Conservation (phyloP, 2,797 vertebrate species). For the Danio jaintianensis region DNA sequence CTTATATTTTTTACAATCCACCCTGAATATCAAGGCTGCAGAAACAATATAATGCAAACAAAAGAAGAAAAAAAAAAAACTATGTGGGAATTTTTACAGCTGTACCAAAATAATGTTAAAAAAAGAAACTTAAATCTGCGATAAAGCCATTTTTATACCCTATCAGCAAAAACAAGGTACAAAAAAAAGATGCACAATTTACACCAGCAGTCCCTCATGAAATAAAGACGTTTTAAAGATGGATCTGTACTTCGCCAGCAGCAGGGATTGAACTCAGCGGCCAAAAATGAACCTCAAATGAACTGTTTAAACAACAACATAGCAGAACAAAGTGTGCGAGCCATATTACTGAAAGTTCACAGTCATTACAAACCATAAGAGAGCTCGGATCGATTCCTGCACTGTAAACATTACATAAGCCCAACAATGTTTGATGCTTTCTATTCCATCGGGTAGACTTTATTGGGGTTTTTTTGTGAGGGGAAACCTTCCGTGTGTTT, state of each 20-base stretch:
- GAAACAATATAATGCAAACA: constrained; percentile 69
- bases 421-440: constrained; percentile 25
- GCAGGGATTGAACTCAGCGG: constrained; percentile 42
- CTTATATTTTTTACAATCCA: constrained; percentile 72
- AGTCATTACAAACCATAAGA: constrained; percentile 39
- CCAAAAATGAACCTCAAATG: constrained; percentile 40
- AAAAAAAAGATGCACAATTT: constrained; percentile 69
- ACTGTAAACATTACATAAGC: constrained; percentile 41
- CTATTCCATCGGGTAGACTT: constrained; percentile 12
- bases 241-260: constrained; percentile 58
- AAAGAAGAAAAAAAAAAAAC: constrained; percentile 57
- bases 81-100: constrained; percentile 69
- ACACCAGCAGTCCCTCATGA: constrained; percentile 70
- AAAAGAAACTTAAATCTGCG: constrained; percentile 65
- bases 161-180: constrained; percentile 67
- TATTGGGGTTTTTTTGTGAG: constrained; percentile 25
- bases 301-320: constrained; percentile 38
- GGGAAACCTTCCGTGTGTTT: constrained; percentile 23
- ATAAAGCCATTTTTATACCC: constrained; percentile 69
- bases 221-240: constrained; percentile 56
- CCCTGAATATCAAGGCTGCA: constrained; percentile 75
- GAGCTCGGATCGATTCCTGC: constrained; percentile 11
- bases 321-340: constrained; percentile 40
- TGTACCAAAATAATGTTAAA: constrained; percentile 65
- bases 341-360: constrained; percentile 30